Evolutionary conservation across 23 tunicate species (phyloP).

Genomic region (Aplidium turbinatum): DNA sequence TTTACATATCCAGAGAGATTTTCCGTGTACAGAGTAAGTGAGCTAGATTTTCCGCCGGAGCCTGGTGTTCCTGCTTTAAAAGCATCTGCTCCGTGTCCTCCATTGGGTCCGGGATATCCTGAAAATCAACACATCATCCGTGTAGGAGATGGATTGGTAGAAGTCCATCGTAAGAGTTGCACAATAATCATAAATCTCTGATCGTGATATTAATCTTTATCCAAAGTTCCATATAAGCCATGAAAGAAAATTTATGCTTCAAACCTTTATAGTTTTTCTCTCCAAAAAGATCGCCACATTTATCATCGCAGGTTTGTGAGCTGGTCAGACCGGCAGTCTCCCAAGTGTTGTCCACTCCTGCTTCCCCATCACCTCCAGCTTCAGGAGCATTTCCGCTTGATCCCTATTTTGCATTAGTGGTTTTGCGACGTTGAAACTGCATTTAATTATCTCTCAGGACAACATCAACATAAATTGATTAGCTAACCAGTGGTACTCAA

Average conservation of each 20-base stretch:
- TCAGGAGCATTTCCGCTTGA: slow-evolving; percentile 22
- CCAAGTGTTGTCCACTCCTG: slow-evolving; percentile 40
- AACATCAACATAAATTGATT: neutral
- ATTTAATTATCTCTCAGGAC: neutral
- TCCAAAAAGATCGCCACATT: slow-evolving; percentile 38
- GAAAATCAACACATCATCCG: neutral
- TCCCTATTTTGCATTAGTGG: neutral
- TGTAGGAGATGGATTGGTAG: neutral
- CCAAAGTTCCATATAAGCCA: too few relatives aligned
- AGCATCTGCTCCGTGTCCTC: slow-evolving; percentile 20
- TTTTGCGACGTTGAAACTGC: too few relatives aligned
- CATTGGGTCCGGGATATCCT: slow-evolving; percentile 43
- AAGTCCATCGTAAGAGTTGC: too few relatives aligned
- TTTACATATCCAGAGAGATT: slow-evolving; percentile 2
- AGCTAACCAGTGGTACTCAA: too few relatives aligned
- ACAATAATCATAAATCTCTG: too few relatives aligned
- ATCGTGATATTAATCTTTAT: too few relatives aligned
- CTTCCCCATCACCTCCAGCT: slow-evolving; percentile 25
- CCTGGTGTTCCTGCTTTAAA: slow-evolving; percentile 19
- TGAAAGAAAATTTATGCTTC: neutral
- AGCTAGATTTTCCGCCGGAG: slow-evolving; percentile 17
- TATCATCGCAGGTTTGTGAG: slow-evolving; percentile 12
- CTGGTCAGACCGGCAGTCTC: slow-evolving; percentile 26
- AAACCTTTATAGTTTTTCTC: slow-evolving; percentile 23
- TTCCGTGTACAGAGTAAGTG: slow-evolving; percentile 25